Percentiles rank a stretch among this genome's conserved stretches.
Evolutionary conservation across 2,888 invertebrate species (phyloP).

Genomic region (Blera fallax): DNA sequence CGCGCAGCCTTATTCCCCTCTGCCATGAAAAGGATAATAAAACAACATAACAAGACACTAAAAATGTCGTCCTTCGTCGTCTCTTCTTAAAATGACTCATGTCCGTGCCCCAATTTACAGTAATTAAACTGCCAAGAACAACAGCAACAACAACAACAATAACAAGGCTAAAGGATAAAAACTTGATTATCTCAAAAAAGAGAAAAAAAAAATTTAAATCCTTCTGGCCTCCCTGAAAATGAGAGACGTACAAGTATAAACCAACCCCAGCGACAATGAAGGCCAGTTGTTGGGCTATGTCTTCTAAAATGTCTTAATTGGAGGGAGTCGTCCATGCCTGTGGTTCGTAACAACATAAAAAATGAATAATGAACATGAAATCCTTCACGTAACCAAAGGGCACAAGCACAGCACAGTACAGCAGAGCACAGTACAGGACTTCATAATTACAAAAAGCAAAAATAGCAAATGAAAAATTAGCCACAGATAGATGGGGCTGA

Average conservation of each 20-base stretch:
- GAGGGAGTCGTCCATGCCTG: conserved; percentile 39
- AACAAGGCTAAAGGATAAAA: conserved; percentile 66
- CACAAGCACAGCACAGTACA: too few species aligned
- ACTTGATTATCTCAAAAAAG: conserved; percentile 64
- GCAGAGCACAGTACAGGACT: conserved; percentile 47
- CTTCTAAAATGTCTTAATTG: conserved; percentile 46
- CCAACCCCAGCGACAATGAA: background rate
- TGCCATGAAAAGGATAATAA: conserved; percentile 46
- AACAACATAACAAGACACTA: conserved; percentile 69
- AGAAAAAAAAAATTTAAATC: conserved; percentile 44
- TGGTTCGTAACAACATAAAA: conserved; percentile 51
- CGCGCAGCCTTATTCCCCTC: background rate
- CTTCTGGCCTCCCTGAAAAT: background rate
- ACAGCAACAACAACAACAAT: conserved; percentile 33
- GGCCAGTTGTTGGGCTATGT: conserved; percentile 32
- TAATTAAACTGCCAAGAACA: conserved; percentile 71
- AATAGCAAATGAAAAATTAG: conserved; percentile 61
- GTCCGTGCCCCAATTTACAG: conserved; percentile 70
- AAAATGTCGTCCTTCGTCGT: conserved; percentile 52
- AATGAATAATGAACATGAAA: conserved; percentile 69
- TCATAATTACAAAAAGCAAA: conserved; percentile 62
- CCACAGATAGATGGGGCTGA: background rate
- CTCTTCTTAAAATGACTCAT: conserved; percentile 64
- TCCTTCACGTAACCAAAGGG: conserved; percentile 58
- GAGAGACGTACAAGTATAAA: background rate